Base-by-base conservation (phyloP, 2,113 vertebrate species). In the Tragelaphus imberbis region DNA sequence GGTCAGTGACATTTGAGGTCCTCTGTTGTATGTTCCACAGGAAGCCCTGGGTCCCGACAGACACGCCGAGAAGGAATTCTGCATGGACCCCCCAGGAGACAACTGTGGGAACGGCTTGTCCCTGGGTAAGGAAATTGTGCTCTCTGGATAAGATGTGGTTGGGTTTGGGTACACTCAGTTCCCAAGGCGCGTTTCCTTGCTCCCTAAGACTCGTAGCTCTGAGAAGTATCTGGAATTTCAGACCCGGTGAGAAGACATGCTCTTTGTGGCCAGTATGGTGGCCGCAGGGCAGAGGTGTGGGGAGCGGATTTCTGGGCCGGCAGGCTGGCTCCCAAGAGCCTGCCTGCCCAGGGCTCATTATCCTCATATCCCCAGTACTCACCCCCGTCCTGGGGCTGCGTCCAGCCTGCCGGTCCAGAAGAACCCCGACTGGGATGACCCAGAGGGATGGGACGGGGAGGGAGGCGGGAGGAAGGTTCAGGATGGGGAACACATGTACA, bases 51-150 rank as follows among this genome's bases (percentile, higher is more conserved):
- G 90, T 25, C 95, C 91, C 2, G 47, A 88, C 16, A 95, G 21
- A 77, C 89, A 86, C 4, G n/a, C 86, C 1, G 87, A 97, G 96
- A 95, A 92, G 93, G 59, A 94, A 28, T 79, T 95, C 89, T 61
- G 25, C 82, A 82, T 44, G 75, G 84, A 96, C 25, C 36, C 61
- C 8, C 11, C 49, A 3, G 65, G 93, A 97, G 94, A 95, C 15
- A 47, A 21, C 30, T 80, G 84, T 94, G 95, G 84, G 33, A 82
- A 85, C 0, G 7, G 81, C 5, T 0, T 88, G 44, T 68, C 84
- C 40, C 84, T 96, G 59, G 97, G 98, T 98, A 97, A 98, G 97
- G 89, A 93, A 36, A 59, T 5, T 0, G 30, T 85, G 25, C 15
- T 36, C 77, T 59, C 40, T 63, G 58, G 65, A 61, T 77, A 40